A percentile compares a stretch with the other conserved stretches of the same genome.
These are phyloP conservation scores for Malthinus seriepunctatus DNA, from an alignment of 2,888 invertebrate genomes.

Conservation along the genomic window DNA sequence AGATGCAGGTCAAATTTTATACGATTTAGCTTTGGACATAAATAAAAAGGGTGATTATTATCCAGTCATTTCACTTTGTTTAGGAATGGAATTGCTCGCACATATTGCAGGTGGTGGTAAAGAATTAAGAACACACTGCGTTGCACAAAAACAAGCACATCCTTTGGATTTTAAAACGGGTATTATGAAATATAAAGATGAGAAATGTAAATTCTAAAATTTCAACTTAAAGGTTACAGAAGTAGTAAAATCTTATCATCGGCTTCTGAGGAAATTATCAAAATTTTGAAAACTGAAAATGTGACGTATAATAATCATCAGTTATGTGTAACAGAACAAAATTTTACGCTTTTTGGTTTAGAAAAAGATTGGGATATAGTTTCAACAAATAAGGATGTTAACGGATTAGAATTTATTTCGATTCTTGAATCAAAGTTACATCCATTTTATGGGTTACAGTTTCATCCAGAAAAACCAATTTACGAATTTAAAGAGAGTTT, in stretches of 20 bases:
- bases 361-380: conserved; percentile 69
- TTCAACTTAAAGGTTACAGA: conserved; percentile 57
- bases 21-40: conserved; percentile 67
- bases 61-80: conserved; percentile 87
- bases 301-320: conserved; percentile 74
- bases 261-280: conserved; percentile 62
- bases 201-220: background rate
- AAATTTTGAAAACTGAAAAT: conserved; percentile 61
- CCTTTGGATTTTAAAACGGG: conserved; percentile 70
- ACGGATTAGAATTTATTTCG: conserved; percentile 73
- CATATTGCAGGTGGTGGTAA: conserved; percentile 61
- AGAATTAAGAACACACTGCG: conserved; percentile 67
- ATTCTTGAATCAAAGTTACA: conserved; percentile 71
- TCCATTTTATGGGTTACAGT: conserved; percentile 87
- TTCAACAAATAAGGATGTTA: conserved; percentile 69
- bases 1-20: conserved; percentile 72
- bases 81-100: conserved; percentile 82
- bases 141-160: conserved; percentile 61
- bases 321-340: conserved; percentile 50
- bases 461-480: conserved; percentile 87
- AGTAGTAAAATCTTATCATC: conserved; percentile 67
- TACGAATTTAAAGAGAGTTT: conserved; percentile 73
- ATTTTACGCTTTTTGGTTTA: conserved; percentile 59
- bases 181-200: conserved; percentile 43
- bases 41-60: conserved; percentile 76